phyloP scores from a whole-genome alignment of 2,113 vertebrate species.

The Gymnocephalus cernua region DNA sequence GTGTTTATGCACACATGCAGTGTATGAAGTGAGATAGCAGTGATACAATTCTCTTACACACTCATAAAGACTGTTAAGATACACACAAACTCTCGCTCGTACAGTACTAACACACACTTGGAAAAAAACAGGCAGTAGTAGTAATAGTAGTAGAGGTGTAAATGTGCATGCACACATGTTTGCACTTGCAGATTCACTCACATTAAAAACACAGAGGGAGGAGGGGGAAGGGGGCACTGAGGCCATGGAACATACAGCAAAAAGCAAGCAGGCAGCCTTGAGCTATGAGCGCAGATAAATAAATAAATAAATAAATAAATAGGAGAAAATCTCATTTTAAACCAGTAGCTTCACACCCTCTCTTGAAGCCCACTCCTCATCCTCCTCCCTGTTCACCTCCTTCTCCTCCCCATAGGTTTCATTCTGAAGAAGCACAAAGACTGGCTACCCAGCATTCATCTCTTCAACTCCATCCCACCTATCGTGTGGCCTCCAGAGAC shows the following conservation, averaged over 20 bases:
- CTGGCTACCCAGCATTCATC: constrained; percentile 43
- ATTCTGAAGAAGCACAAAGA: constrained; percentile 69
- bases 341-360: constrained; percentile 68
- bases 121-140: constrained; percentile 15
- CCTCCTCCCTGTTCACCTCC: constrained; percentile 52
- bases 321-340: constrained; percentile 78
- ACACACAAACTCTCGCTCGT: constrained; percentile 42
- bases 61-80: constrained; percentile 24
- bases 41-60: constrained; percentile 1
- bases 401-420: constrained; percentile 53
- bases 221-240: constrained; percentile 61
- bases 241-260: constrained; percentile 77
- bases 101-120: constrained; percentile 2
- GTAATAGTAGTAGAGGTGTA: constrained; percentile 41
- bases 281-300: constrained; percentile 79
- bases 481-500: constrained; percentile 43
- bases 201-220: constrained; percentile 61
- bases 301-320: constrained; percentile 71
- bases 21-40: constrained; percentile 6
- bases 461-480: constrained; percentile 50
- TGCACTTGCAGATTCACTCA: constrained; percentile 56
- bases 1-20: constrained; percentile 40
- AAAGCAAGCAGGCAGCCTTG: constrained; percentile 80
- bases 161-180: constrained; percentile 52
- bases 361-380: constrained; percentile 59